Conservation (phyloP, 92 coral and sea anemone species). For the Plumapathes pennacea region DNA sequence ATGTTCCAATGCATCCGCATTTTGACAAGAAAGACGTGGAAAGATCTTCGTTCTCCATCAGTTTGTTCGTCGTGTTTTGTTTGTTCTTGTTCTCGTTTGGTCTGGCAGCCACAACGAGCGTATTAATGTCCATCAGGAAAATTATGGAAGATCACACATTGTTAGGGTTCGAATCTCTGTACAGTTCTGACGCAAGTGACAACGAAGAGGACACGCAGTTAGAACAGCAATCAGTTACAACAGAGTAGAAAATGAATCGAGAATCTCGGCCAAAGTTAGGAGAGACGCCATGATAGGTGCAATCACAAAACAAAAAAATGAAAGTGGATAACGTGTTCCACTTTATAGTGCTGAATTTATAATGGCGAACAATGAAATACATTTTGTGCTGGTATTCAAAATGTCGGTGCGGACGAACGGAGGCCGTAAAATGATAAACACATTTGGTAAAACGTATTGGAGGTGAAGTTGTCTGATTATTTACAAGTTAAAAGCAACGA, state of each 20-base stretch:
- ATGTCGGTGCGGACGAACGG: too few species aligned
- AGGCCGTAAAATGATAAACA: too few species aligned
- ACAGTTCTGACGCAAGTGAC: constrained; percentile 52
- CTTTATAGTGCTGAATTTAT: too few species aligned
- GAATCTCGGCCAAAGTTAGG: neutral
- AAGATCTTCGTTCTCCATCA: constrained; percentile 60
- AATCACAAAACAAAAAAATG: too few species aligned
- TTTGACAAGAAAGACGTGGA: constrained; percentile 44
- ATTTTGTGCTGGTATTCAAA: too few species aligned
- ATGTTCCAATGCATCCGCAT: constrained; percentile 91
- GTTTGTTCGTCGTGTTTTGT: constrained; percentile 74
- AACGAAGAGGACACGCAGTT: constrained; percentile 30
- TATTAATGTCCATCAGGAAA: constrained; percentile 67
- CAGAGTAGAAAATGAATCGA: neutral
- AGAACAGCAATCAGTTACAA: neutral
- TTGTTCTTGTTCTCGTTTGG: constrained; percentile 83
- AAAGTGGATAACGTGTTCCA: too few species aligned
- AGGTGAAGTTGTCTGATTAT: too few species aligned
- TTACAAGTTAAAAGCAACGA: too few species aligned
- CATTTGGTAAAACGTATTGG: too few species aligned
- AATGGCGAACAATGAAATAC: too few species aligned
- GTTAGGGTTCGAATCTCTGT: constrained; percentile 70
- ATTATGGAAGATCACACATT: constrained; percentile 80
- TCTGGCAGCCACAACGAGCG: constrained; percentile 79
- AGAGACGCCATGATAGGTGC: too few species aligned